These are phyloP conservation scores for Eupristina koningsbergeri DNA, from an alignment of 1,140 invertebrate species.

Conservation along the genomic window DNA sequence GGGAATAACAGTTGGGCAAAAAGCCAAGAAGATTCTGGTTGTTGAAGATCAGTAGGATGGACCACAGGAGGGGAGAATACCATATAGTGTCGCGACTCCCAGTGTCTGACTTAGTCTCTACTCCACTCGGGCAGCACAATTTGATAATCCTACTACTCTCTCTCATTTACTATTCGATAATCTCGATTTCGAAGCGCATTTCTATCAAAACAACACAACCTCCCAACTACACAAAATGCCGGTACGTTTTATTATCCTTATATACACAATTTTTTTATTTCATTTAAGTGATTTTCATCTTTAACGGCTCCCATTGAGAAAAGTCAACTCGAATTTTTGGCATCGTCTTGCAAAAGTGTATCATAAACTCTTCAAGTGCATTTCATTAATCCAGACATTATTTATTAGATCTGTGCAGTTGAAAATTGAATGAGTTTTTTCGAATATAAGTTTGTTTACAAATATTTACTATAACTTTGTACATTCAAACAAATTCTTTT, in stretches of 20 bases:
- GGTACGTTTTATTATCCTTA: slow-evolving; percentile 59
- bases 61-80: slow-evolving; percentile 66
- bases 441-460: background rate
- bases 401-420: background rate
- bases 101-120: slow-evolving; percentile 68
- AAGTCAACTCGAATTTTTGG: background rate
- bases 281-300: background rate
- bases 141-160: slow-evolving; percentile 58
- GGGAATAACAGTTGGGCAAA: slow-evolving; percentile 66
- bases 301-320: background rate
- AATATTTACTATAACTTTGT: background rate
- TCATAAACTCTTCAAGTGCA: background rate
- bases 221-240: slow-evolving; percentile 61
- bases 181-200: background rate
- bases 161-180: slow-evolving; percentile 40
- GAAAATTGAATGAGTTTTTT: background rate
- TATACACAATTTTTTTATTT: background rate
- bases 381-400: background rate
- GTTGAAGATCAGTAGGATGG: slow-evolving; percentile 61
- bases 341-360: background rate
- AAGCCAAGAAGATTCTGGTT: slow-evolving; percentile 65
- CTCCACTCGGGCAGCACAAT: slow-evolving; percentile 60
- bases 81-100: slow-evolving; percentile 71
- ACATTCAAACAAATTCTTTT: background rate
- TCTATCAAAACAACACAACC: slow-evolving; percentile 45